A percentile compares a stretch with the other conserved stretches of the same genome.
Evolutionary conservation across 2,797 vertebrate species (phyloP).

Genomic region (Hylomyscus alleni): DNA sequence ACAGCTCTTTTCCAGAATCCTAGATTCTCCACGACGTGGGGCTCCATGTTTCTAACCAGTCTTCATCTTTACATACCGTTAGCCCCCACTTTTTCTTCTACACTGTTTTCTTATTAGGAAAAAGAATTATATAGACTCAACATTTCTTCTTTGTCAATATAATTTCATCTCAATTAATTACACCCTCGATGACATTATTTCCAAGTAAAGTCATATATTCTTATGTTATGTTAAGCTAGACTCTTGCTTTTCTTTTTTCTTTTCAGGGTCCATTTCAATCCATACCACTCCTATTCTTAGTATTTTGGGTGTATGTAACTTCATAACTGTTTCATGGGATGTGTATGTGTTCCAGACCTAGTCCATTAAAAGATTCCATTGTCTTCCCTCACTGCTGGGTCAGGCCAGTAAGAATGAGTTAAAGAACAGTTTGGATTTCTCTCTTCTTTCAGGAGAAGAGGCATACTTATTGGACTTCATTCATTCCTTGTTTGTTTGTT

Average conservation of each 20-base stretch:
- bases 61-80: background rate
- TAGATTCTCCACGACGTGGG: background rate
- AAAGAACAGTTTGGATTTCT: constrained; percentile 6
- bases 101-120: background rate
- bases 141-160: background rate
- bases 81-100: background rate
- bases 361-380: background rate
- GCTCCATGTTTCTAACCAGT: background rate
- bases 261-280: background rate
- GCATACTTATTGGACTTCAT: background rate
- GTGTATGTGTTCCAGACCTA: background rate
- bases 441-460: background rate
- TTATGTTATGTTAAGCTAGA: accelerated
- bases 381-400: background rate
- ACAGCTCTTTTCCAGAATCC: background rate
- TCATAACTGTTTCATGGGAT: background rate
- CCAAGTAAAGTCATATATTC: background rate
- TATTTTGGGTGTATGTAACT: background rate
- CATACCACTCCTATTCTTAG: background rate
- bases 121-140: background rate
- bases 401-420: background rate
- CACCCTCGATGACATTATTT: background rate
- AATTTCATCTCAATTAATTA: constrained; percentile 9
- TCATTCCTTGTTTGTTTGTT: background rate
- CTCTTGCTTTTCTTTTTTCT: background rate